Conservation (phyloP, 1,140 invertebrate species). For the Drosophila pseudoananassae region DNA sequence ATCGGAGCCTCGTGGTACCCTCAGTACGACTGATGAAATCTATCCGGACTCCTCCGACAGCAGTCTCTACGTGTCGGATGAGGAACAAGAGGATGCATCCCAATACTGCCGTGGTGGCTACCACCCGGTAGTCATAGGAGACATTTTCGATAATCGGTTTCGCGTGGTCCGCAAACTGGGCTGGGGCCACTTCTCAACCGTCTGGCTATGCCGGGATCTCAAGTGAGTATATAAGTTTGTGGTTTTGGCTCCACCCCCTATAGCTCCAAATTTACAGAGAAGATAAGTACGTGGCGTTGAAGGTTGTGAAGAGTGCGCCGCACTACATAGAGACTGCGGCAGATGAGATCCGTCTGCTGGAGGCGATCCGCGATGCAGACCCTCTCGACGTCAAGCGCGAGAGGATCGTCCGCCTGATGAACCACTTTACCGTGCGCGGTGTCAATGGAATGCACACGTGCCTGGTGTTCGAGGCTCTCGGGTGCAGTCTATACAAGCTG, state of each 20-base stretch:
- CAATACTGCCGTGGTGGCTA: conserved; percentile 98
- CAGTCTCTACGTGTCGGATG: conserved; percentile 86
- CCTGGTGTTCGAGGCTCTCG: conserved; percentile 99
- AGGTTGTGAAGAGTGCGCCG: conserved; percentile 99
- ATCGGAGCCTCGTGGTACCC: conserved; percentile 80
- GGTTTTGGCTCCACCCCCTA: background rate
- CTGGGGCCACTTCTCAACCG: conserved; percentile 99
- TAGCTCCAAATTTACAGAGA: conserved; percentile 84
- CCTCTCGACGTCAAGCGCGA: conserved; percentile 94
- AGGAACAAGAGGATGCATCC: conserved; percentile 97
- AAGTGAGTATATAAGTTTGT: conserved; percentile 63
- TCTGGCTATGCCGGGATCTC: conserved; percentile 98
- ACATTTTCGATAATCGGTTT: conserved; percentile 96
- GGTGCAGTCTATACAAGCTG: conserved; percentile 98
- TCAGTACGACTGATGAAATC: conserved; percentile 79
- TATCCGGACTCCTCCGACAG: conserved; percentile 82
- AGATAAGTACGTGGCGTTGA: conserved; percentile 97
- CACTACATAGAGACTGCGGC: conserved; percentile 99
- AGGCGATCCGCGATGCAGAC: conserved; percentile 96
- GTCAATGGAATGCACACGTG: conserved; percentile 98
- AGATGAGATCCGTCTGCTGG: conserved; percentile 98
- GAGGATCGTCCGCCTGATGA: conserved; percentile 97
- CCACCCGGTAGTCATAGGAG: conserved; percentile 96
- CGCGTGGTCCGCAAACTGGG: conserved; percentile 98
- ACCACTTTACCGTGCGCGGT: conserved; percentile 99